These are phyloP conservation scores for Ochropleura plecta DNA, from an alignment of 2,888 invertebrate genomes.

Conservation along the genomic window DNA sequence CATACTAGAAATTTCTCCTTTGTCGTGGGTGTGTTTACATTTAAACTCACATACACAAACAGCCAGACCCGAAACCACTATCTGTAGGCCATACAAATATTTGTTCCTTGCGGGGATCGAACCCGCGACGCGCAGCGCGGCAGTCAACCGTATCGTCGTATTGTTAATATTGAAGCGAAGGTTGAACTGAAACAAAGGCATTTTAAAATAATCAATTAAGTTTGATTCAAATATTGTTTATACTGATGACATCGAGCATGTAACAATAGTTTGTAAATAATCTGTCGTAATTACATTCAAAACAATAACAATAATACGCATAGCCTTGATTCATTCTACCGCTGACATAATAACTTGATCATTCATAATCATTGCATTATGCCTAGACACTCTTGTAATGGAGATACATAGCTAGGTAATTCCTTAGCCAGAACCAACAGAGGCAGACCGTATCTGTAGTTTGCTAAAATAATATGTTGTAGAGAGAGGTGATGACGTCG, in stretches of 20 bases:
- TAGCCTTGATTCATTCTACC: background rate
- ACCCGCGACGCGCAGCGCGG: no score
- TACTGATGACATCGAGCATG: background rate
- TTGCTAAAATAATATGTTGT: background rate
- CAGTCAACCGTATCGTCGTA: no score
- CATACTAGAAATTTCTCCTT: no score
- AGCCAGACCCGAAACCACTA: no score
- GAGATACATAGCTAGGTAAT: background rate
- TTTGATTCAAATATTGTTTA: background rate
- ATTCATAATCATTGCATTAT: background rate
- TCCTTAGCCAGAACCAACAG: background rate
- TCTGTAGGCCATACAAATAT: no score
- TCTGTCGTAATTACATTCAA: background rate
- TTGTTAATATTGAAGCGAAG: background rate
- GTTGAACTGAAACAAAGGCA: background rate
- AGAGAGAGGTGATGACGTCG: background rate
- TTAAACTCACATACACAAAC: no score
- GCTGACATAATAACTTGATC: conserved; percentile 17
- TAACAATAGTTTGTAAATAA: conserved; percentile 28
- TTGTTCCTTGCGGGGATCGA: no score
- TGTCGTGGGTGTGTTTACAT: no score
- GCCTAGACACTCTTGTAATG: background rate
- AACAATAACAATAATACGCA: conserved; percentile 3
- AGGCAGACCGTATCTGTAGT: background rate
- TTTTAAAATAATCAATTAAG: background rate